Conservation (phyloP, 2,113 vertebrate genomes). For the Onychorhynchus coronatus region DNA sequence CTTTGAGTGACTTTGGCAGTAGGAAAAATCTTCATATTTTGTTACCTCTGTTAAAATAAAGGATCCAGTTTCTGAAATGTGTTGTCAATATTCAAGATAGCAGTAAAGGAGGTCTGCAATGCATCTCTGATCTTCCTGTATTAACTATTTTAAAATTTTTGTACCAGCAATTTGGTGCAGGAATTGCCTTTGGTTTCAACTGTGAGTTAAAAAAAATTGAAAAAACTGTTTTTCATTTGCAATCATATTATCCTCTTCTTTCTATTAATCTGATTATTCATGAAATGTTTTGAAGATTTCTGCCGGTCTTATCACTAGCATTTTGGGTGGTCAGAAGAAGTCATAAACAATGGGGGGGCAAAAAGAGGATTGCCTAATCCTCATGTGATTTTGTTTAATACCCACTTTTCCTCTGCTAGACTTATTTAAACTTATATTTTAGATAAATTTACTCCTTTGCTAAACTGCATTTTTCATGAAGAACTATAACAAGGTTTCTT, state of each 20-base stretch:
- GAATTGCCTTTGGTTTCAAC: background rate
- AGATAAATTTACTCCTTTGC: background rate
- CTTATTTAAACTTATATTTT: background rate
- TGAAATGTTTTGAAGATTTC: background rate
- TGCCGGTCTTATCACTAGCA: background rate
- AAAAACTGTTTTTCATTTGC: background rate
- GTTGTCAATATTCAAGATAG: background rate
- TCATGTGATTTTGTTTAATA: background rate
- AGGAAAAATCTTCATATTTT: background rate
- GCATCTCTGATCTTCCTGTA: background rate
- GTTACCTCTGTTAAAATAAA: background rate
- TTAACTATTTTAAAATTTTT: background rate
- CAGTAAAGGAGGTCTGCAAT: background rate
- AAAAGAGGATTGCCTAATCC: background rate
- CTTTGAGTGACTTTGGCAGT: background rate
- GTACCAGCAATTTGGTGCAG: background rate
- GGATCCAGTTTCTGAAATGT: background rate
- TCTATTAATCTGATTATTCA: background rate
- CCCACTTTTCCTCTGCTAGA: background rate
- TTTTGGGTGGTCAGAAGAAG: background rate
- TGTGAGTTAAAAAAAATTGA: background rate
- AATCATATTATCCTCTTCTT: background rate
- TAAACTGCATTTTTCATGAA: background rate
- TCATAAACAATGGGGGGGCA: background rate
- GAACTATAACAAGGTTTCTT: background rate